These are phyloP conservation scores for Ruditapes philippinarum DNA, from an alignment of 1,140 invertebrate species.

Conservation along the genomic window DNA sequence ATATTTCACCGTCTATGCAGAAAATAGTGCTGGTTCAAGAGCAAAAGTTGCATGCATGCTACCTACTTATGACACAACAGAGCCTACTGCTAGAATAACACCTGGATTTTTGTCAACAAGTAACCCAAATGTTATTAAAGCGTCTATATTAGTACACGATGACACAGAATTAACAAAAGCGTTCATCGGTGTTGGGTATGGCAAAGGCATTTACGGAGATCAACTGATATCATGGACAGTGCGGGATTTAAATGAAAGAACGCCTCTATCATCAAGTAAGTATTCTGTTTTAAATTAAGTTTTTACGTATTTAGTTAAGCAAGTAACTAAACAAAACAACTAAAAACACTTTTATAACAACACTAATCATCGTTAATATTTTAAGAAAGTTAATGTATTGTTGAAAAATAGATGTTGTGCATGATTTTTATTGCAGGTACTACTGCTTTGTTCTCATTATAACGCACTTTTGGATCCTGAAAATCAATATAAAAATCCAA, in stretches of 20 bases:
- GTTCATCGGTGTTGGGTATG: conserved; percentile 29
- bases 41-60: conserved; percentile 64
- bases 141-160: conserved; percentile 29
- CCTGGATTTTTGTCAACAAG: conserved; percentile 12
- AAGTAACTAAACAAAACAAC: too few species aligned
- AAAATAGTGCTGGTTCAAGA: conserved; percentile 66
- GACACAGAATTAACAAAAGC: conserved; percentile 10
- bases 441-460: too few species aligned
- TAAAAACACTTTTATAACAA: too few species aligned
- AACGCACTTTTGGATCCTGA: too few species aligned
- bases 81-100: background rate
- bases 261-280: background rate
- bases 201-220: conserved; percentile 24
- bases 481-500: too few species aligned
- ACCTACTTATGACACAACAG: conserved; percentile 72
- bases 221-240: conserved; percentile 12
- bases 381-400: too few species aligned
- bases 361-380: too few species aligned
- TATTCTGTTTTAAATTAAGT: too few species aligned
- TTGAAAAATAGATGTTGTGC: too few species aligned
- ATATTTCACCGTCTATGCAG: conserved; percentile 72
- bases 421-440: too few species aligned
- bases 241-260: background rate
- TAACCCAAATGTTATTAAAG: conserved; percentile 31
- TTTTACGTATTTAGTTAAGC: too few species aligned